phyloP scores from a whole-genome alignment of 1,140 invertebrate genomes.

The Nephila pilipes region DNA sequence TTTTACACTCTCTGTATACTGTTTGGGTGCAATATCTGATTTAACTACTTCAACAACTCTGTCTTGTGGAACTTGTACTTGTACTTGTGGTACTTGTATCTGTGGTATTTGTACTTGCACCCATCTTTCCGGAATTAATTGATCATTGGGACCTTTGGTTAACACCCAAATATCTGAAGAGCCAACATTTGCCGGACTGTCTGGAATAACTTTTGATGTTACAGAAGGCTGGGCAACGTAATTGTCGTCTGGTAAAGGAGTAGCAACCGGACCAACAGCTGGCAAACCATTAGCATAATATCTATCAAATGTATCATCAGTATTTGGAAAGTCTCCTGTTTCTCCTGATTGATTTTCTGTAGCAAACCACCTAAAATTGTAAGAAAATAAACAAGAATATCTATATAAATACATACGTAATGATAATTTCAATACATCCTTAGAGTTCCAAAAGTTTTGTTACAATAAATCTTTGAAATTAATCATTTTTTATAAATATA shows the following conservation, averaged over 20 bases:
- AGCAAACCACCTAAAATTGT: conserved; percentile 4
- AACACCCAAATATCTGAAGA: conserved; percentile 56
- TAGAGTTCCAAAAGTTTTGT: no score
- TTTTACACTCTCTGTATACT: neutral
- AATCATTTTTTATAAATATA: no score
- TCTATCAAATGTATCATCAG: conserved; percentile 61
- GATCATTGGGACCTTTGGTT: conserved; percentile 55
- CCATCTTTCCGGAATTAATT: conserved; percentile 52
- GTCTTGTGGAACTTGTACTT: conserved; percentile 5
- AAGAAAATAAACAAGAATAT: neutral
- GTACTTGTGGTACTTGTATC: neutral
- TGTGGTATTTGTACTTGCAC: conserved; percentile 27
- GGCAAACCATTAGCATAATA: conserved; percentile 52
- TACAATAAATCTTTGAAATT: neutral
- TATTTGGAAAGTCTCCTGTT: neutral
- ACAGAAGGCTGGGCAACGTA: conserved; percentile 48
- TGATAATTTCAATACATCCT: no score
- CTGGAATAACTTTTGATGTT: conserved; percentile 51
- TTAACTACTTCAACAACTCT: conserved; percentile 48
- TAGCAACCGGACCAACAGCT: conserved; percentile 72
- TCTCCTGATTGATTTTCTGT: conserved; percentile 56
- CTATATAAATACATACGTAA: no score
- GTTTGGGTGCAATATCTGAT: neutral
- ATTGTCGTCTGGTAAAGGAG: conserved; percentile 63
- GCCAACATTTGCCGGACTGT: neutral